Conservation (phyloP, 1,140 invertebrate genomes). For the Battus philenor region DNA sequence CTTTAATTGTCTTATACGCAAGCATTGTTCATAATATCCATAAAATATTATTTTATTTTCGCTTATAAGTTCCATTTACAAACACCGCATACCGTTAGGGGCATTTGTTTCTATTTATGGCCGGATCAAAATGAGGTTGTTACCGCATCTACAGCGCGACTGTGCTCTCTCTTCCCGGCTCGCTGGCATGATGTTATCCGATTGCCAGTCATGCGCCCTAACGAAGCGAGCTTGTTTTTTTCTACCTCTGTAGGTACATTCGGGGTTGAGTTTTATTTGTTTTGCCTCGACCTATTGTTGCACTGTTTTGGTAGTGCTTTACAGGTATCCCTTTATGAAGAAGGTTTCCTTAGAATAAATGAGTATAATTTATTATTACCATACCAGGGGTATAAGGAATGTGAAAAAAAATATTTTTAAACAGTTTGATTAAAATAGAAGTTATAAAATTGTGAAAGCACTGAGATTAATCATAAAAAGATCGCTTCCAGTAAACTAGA, state of each 20-base stretch:
- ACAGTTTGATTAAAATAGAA: neutral
- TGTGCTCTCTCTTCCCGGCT: neutral
- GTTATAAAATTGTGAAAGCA: too few species aligned
- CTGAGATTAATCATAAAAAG: too few species aligned
- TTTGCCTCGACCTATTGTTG: slow-evolving; percentile 37
- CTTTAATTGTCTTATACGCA: too few species aligned
- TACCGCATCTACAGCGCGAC: neutral
- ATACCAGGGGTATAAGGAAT: neutral
- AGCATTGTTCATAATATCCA: too few species aligned
- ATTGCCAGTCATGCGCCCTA: slow-evolving; percentile 67
- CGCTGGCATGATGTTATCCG: slow-evolving; percentile 6
- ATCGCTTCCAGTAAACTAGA: too few species aligned
- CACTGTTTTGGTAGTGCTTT: slow-evolving; percentile 34
- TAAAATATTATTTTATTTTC: too few species aligned
- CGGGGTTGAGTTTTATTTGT: slow-evolving; percentile 48
- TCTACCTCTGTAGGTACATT: slow-evolving; percentile 33
- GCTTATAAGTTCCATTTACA: too few species aligned
- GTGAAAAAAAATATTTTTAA: too few species aligned
- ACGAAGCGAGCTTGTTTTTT: slow-evolving; percentile 53
- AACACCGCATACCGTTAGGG: too few species aligned
- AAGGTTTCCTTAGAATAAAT: slow-evolving; percentile 25
- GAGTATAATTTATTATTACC: slow-evolving; percentile 8
- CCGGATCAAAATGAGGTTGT: too few species aligned
- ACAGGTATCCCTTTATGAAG: slow-evolving; percentile 31
- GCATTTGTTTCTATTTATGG: too few species aligned